Evolutionary conservation across 2,888 invertebrate species (phyloP), one percentile per base, ranked within the genome.

Genomic region (Oscheius onirici): DNA sequence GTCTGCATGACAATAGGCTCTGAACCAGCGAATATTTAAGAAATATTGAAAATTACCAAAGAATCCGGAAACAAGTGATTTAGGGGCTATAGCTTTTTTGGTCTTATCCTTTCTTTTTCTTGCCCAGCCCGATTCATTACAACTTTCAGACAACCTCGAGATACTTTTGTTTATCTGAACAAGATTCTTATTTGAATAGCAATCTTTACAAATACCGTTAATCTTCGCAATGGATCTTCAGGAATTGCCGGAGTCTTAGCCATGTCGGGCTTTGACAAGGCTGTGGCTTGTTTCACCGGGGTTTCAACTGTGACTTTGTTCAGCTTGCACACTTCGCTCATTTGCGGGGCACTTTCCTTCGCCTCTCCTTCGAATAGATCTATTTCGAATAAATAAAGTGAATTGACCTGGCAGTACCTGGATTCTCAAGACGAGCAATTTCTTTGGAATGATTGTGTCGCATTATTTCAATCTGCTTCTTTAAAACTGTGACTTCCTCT

Each of bases 391-490:
- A 40, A 43, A 41, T 34, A 17, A 3, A 57, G 10, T 57, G 17
- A 22, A 8, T 41, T n/a, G 43, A 40, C n/a, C n/a, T n/a, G n/a
- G 15, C 15, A 58, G 8, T 41, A 58, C 58, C 58, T 2, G 58
- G 58, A 58, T 58, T 40, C 41, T 58, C 58, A 41, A 58, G 40
- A 17, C 40, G 34, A n/a, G 43, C 43, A 0, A 58, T 17, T 41
- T 58, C 58, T 22, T 58, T 58, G 6, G 58, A 40, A 43, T 58
- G 58, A 40, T 40, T 58, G 22, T 41, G 17, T 40, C 43, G 40
- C 8, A 58, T 40, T 41, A 58, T n/a, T 8, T 40, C 58, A 41
- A 58, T 40, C 20, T 58, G 40, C n/a, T n/a, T 40, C 22, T 58
- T 58, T n/a, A 58, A 22, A 8, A 58, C 17, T 17, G 15, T 24